A percentile compares a stretch with the other conserved stretches of the same genome.
phyloP scores from a whole-genome alignment of 35 echinoderm and acorn worm species.

The Apostichopus californicus region DNA sequence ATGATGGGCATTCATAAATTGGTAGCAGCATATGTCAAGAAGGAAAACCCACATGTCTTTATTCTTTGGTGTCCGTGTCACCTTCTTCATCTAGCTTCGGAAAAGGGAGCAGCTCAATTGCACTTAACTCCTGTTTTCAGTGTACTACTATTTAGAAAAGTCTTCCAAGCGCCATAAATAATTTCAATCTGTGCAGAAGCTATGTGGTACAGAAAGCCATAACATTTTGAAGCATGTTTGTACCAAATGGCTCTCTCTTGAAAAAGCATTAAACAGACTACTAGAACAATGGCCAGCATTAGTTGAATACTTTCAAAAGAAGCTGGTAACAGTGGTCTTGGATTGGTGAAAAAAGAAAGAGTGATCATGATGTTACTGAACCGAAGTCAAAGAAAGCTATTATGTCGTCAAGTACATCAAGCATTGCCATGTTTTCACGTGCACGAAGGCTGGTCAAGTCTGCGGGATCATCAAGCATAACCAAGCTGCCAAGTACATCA shows the following conservation, averaged over 20 bases:
- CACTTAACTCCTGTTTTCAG: slow-evolving; percentile 12
- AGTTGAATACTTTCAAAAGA: slow-evolving; percentile 1
- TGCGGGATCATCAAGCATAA: background rate
- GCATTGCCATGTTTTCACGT: slow-evolving; percentile 54
- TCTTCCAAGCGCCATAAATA: slow-evolving; percentile 57
- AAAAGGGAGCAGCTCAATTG: slow-evolving; percentile 54
- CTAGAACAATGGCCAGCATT: slow-evolving; percentile 58
- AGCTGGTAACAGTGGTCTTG: background rate
- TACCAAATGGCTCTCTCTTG: slow-evolving; percentile 49
- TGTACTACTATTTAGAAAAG: slow-evolving; percentile 80
- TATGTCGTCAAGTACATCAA: slow-evolving; percentile 46
- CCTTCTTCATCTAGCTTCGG: slow-evolving; percentile 61
- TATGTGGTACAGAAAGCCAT: background rate
- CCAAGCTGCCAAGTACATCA: background rate
- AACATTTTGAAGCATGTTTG: slow-evolving; percentile 3
- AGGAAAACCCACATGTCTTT: slow-evolving; percentile 79
- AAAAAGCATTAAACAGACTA: background rate
- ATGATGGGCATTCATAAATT: slow-evolving; percentile 69
- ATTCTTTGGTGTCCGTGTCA: slow-evolving; percentile 70
- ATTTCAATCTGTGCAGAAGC: background rate
- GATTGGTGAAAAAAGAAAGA: background rate
- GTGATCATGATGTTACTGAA: slow-evolving; percentile 39
- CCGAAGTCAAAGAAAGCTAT: slow-evolving; percentile 42
- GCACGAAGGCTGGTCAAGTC: background rate
- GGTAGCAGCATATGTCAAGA: slow-evolving; percentile 62